These are phyloP conservation scores for Harmothoe impar DNA, from an alignment of 2,888 invertebrate species.

Conservation along the genomic window DNA sequence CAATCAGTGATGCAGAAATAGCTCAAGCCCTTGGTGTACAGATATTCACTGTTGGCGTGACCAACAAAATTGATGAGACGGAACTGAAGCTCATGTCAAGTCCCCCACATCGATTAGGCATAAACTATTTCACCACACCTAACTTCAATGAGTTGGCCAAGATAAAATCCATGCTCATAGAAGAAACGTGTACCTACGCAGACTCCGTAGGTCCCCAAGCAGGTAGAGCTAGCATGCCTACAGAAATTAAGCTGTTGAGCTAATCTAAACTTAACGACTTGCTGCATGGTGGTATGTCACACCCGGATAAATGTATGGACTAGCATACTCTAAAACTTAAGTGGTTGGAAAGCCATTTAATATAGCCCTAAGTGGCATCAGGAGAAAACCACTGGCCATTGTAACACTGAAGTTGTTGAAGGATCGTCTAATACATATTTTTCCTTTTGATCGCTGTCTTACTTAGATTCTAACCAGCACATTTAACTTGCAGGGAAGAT, in stretches of 20 bases:
- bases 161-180: background rate
- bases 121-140: conserved; percentile 71
- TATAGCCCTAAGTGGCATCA: no score
- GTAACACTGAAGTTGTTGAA: no score
- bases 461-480: no score
- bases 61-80: conserved; percentile 34
- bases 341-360: no score
- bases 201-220: no score
- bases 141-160: conserved; percentile 59
- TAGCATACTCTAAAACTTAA: no score
- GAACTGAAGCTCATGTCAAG: conserved; percentile 59
- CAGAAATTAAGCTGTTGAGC: background rate
- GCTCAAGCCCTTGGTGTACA: conserved; percentile 20
- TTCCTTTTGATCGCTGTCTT: no score
- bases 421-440: no score
- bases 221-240: background rate
- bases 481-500: no score
- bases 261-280: background rate
- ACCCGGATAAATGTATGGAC: no score
- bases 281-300: no score
- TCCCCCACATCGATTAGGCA: conserved; percentile 65
- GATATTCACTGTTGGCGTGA: conserved; percentile 60
- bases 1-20: conserved; percentile 27
- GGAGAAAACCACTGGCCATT: no score
- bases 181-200: background rate